Conservation (phyloP, 2,797 vertebrate species). For the Novumbra hubbsi region DNA sequence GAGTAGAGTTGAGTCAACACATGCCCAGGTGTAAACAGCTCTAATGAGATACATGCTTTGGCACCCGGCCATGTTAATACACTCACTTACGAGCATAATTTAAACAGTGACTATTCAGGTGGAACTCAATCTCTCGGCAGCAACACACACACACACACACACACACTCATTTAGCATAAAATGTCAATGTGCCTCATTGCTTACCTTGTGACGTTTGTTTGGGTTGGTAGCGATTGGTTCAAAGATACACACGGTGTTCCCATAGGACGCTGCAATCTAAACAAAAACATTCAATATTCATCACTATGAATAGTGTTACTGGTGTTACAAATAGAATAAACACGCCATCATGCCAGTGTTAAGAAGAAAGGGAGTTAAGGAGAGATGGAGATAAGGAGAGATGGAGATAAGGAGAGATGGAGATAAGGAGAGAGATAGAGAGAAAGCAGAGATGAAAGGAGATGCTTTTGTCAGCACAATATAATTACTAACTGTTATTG, state of each 20-base stretch:
- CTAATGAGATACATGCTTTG: background rate
- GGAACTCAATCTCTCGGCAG: background rate
- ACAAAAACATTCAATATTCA: conserved; percentile 65
- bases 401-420: too few species aligned
- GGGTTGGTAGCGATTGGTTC: conserved; percentile 90
- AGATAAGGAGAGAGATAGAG: background rate
- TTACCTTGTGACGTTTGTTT: conserved; percentile 77
- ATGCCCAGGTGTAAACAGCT: background rate
- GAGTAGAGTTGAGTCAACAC: background rate
- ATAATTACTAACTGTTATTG: background rate
- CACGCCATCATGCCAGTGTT: background rate
- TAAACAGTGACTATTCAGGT: background rate
- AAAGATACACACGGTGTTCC: conserved; percentile 98
- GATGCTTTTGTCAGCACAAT: background rate
- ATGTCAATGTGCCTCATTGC: conserved; percentile 13
- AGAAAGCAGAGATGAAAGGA: background rate
- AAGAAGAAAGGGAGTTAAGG: too few species aligned
- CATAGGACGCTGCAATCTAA: conserved; percentile 97
- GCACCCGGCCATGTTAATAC: background rate
- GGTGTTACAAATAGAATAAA: background rate
- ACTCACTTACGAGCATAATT: background rate
- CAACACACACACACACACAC: background rate
- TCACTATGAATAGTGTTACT: conserved; percentile 60
- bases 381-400: background rate
- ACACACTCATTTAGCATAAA: background rate